Base-by-base conservation (phyloP, 1,140 invertebrate genomes). In the Papilio machaon region DNA sequence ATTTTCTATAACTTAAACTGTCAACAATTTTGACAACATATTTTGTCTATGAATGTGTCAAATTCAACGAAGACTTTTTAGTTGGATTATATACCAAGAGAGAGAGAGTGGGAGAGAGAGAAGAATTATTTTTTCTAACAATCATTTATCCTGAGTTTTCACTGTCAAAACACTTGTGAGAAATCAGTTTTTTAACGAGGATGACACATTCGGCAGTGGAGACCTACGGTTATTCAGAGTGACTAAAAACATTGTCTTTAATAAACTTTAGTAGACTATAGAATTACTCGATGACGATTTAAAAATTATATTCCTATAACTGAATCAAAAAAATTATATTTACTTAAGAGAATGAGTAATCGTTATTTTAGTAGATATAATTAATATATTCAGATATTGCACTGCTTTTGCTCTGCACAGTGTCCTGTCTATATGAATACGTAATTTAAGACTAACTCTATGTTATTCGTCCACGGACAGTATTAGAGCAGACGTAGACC, bases 381-480 rank as follows among this genome's bases (percentile, higher is more conserved):
- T 91, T 89, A 90, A 90, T 84, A 79, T 79, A 81, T 85, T 84
- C 73, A 83, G 80, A 82, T 85, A 82, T 75, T 83, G 84, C 77
- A 79, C 77, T 87, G 88, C 88, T 90, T 89, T 84, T 85, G 84
- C 85, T 85, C 82, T 81, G 87, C 88, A 89, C 88, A 87, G 78
- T 84, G 86, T 88, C 88, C 83, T 84, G 84, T 88, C 74, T 87
- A 84, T 87, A 84, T 85, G 80, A 84, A 84, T 83, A 85, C 81
- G 88, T 87, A 88, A 85, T 81, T 83, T 85, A 86, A 88, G 83
- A 84, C 80, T 85, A 82, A 80, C 77, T 79, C 81, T 78, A 80
- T 85, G 80, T 81, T 83, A 84, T 84, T 85, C 88, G 88, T 88
- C 89, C 88, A 85, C 84, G 84, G 86, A 85, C 88, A 88, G 88